phyloP scores from a whole-genome alignment of 2,797 vertebrate genomes.

The Hirundo rustica region DNA sequence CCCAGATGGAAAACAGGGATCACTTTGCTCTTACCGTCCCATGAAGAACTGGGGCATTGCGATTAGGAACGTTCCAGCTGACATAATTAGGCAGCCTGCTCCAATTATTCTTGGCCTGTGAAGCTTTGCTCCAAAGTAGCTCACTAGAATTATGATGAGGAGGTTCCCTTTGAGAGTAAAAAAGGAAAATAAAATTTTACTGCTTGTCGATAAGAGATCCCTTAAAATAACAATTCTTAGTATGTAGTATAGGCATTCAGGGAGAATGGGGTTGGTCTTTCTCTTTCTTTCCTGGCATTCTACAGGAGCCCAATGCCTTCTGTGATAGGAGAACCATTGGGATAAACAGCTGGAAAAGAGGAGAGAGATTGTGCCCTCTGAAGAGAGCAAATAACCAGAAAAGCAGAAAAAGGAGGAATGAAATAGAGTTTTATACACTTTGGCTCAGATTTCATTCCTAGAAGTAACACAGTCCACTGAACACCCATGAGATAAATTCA shows the following conservation, averaged over 20 bases:
- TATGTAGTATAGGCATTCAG: background rate
- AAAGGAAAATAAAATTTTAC: conserved; percentile 27
- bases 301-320: background rate
- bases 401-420: background rate
- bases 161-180: conserved; percentile 84
- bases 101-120: conserved; percentile 93
- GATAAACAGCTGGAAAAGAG: background rate
- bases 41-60: conserved; percentile 92
- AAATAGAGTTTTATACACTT: background rate
- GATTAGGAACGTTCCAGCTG: conserved; percentile 87
- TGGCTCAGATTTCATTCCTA: background rate
- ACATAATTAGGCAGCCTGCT: conserved; percentile 90
- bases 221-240: background rate
- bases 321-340: background rate
- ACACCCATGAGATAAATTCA: background rate
- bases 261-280: background rate
- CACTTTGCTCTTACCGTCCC: conserved; percentile 80
- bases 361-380: background rate
- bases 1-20: background rate
- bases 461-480: background rate
- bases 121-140: conserved; percentile 93
- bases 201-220: background rate
- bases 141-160: conserved; percentile 91
- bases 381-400: background rate
- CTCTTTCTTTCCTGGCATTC: background rate